phyloP scores from a whole-genome alignment of 2,113 vertebrate genomes.

The Rallus limicola region DNA sequence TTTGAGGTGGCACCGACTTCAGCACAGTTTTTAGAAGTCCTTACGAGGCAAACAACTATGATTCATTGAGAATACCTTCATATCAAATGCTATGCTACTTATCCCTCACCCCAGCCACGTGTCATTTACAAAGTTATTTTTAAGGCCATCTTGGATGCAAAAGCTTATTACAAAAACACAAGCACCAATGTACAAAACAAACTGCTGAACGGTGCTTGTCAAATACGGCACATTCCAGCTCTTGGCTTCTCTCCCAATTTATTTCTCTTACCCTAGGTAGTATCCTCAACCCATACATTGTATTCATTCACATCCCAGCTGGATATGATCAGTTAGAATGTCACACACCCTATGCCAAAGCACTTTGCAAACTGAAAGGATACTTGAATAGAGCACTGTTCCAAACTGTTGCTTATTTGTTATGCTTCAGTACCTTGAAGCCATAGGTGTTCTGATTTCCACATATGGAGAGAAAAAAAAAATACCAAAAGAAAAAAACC shows the following conservation, averaged over 20 bases:
- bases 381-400: neutral
- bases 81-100: neutral
- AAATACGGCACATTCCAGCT: neutral
- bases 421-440: neutral
- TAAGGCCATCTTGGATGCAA: neutral
- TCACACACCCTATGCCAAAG: neutral
- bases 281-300: rapidly evolving
- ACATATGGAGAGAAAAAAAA: neutral
- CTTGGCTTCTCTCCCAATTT: neutral
- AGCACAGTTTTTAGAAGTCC: neutral
- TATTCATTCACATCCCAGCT: neutral
- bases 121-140: neutral
- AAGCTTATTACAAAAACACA: neutral
- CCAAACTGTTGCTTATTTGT: neutral
- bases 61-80: neutral
- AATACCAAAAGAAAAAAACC: neutral
- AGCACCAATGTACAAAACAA: neutral
- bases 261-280: neutral
- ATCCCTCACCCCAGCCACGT: neutral
- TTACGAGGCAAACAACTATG: rapidly evolving
- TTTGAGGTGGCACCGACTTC: neutral
- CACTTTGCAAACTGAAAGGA: neutral
- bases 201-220: neutral
- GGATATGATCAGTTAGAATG: neutral
- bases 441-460: neutral